These are phyloP conservation scores for Aurelia aurita DNA, from an alignment of 30 jellyfish, hydroid and myxozoan species.

Conservation along the genomic window DNA sequence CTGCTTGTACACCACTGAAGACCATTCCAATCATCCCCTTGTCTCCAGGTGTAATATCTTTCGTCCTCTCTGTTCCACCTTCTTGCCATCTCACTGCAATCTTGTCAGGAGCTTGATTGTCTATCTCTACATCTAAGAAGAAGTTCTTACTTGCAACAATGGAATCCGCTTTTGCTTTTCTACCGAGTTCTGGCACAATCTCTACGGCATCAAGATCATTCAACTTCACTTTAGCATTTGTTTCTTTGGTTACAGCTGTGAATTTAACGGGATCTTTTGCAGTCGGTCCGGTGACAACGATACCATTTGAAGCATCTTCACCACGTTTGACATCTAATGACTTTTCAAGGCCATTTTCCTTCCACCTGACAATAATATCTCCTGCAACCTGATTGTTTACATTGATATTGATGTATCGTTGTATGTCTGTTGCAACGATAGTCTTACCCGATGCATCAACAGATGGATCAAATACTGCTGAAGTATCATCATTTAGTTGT, in stretches of 20 bases:
- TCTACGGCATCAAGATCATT: constrained; percentile 11
- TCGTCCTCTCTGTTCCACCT: background rate
- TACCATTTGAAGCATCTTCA: background rate
- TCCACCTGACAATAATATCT: constrained; percentile 27
- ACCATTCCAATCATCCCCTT: background rate
- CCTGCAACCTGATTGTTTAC: constrained; percentile 47
- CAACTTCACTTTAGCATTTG: constrained; percentile 11
- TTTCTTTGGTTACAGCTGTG: constrained; percentile 20
- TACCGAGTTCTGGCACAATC: constrained; percentile 3
- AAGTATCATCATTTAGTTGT: constrained; percentile 13
- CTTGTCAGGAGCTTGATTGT: constrained; percentile 22
- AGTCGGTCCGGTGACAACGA: constrained; percentile 13
- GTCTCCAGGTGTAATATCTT: background rate
- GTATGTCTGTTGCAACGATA: constrained; percentile 45
- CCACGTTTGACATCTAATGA: constrained; percentile 7
- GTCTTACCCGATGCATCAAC: background rate
- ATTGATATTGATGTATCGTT: constrained; percentile 15
- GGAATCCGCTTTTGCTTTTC: background rate
- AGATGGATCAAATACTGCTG: constrained; percentile 33
- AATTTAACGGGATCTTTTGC: constrained; percentile 4
- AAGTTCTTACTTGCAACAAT: constrained; percentile 7
- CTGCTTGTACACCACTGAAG: constrained; percentile 4
- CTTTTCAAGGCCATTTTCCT: constrained; percentile 3
- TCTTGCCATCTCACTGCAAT: constrained; percentile 33
- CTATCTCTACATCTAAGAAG: constrained; percentile 8